phyloP scores from a whole-genome alignment of 2,888 invertebrate genomes.

The Elaeidobius kamerunicus region DNA sequence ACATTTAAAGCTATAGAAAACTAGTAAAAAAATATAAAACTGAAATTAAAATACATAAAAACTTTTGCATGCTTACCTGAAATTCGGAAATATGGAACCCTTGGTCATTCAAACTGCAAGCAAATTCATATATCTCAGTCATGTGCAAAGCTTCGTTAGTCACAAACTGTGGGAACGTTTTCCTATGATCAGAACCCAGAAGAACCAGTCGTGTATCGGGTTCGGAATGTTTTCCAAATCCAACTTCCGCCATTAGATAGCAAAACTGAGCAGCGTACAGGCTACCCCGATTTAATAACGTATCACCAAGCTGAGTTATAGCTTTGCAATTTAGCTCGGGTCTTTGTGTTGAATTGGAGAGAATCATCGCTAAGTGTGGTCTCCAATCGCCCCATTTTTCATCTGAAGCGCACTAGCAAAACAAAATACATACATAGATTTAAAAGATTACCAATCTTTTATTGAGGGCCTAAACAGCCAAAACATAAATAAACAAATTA shows the following conservation, averaged over 20 bases:
- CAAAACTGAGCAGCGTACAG: slow-evolving; percentile 93
- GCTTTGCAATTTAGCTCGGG: slow-evolving; percentile 76
- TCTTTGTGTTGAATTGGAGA: slow-evolving; percentile 76
- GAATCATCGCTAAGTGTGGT: slow-evolving; percentile 92
- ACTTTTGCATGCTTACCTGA: slow-evolving; percentile 54
- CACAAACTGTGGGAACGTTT: slow-evolving; percentile 65
- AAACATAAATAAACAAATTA: neutral
- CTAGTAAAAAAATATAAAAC: neutral
- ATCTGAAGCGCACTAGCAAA: slow-evolving; percentile 61
- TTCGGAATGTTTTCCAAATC: slow-evolving; percentile 52
- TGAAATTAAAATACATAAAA: neutral
- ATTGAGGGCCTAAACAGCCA: neutral
- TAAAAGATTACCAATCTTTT: neutral
- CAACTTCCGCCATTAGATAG: slow-evolving; percentile 81
- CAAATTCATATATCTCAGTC: slow-evolving; percentile 95
- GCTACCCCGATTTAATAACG: slow-evolving; percentile 70
- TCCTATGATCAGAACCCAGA: slow-evolving; percentile 70
- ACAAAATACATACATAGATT: neutral
- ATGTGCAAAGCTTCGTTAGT: slow-evolving; percentile 85
- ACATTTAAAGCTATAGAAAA: too few species aligned
- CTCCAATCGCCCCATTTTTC: slow-evolving; percentile 92
- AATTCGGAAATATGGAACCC: slow-evolving; percentile 70
- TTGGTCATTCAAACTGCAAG: slow-evolving; percentile 73
- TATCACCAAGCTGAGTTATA: slow-evolving; percentile 73
- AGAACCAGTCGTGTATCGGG: slow-evolving; percentile 69